Percentiles rank a stretch among this genome's conserved stretches.
These are phyloP conservation scores for Caenorhabditis sp. DNA, from an alignment of 2,888 invertebrate species.

Conservation along the genomic window DNA sequence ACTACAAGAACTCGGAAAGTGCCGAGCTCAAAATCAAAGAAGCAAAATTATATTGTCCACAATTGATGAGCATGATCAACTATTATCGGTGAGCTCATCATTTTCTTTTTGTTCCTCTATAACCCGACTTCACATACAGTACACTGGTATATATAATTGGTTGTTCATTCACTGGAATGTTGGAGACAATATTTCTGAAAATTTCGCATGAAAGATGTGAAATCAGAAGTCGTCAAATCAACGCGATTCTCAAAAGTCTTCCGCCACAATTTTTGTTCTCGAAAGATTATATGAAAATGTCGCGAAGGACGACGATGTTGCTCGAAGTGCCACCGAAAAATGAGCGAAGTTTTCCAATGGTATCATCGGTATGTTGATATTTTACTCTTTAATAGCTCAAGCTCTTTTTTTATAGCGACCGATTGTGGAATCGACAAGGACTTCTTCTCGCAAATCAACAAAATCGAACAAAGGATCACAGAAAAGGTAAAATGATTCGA, in stretches of 20 bases:
- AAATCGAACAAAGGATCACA: too few relatives aligned
- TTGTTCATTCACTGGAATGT: conserved; percentile 19
- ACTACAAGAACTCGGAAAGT: conserved; percentile 15
- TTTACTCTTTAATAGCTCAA: too few relatives aligned
- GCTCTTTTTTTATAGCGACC: too few relatives aligned
- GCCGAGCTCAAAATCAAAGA: not conserved
- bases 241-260: conserved; percentile 14
- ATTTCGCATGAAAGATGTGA: conserved; percentile 19
- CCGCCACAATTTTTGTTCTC: conserved; percentile 22
- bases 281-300: conserved; percentile 11
- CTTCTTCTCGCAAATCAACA: too few relatives aligned
- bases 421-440: too few relatives aligned
- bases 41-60: conserved; percentile 20
- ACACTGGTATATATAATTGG: conserved; percentile 23
- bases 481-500: too few relatives aligned
- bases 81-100: conserved; percentile 24
- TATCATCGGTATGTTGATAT: not conserved
- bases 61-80: conserved; percentile 22
- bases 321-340: conserved; percentile 24
- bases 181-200: conserved; percentile 20
- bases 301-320: conserved; percentile 17
- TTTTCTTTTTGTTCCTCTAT: not conserved
- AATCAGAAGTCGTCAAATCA: conserved; percentile 22
- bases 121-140: too few relatives aligned
- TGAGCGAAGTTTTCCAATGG: conserved; percentile 15